Percentiles rank a stretch among this genome's conserved stretches.
Evolutionary conservation across 2,888 invertebrate species (phyloP).

Genomic region (Perizoma affinitatum): DNA sequence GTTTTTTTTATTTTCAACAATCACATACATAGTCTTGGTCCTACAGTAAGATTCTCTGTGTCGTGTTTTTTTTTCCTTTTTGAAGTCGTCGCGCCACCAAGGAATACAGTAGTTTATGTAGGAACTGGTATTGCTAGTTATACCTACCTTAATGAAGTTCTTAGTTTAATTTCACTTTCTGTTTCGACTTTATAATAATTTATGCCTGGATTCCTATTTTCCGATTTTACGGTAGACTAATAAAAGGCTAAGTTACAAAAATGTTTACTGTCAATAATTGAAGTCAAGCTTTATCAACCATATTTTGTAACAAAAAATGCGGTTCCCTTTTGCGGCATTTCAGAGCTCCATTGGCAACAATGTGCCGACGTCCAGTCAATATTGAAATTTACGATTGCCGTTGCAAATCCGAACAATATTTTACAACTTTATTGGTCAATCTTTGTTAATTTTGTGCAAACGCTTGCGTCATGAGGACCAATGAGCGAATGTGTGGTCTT

Average conservation of each 20-base stretch:
- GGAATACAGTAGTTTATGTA: too few species aligned
- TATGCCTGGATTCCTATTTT: too few species aligned
- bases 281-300: background rate
- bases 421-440: conserved; percentile 67
- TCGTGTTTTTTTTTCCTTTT: too few species aligned
- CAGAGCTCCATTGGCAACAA: conserved; percentile 52
- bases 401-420: conserved; percentile 60
- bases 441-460: conserved; percentile 48
- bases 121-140: too few species aligned
- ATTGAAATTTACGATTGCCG: conserved; percentile 73
- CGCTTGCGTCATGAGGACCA: conserved; percentile 46
- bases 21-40: too few species aligned
- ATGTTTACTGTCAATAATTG: background rate
- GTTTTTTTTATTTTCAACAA: too few species aligned
- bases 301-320: conserved; percentile 1
- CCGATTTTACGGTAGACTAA: background rate
- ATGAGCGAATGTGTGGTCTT: conserved; percentile 46
- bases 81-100: too few species aligned
- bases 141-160: too few species aligned
- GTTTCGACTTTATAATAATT: too few species aligned
- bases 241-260: background rate
- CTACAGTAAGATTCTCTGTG: too few species aligned
- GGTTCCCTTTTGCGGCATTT: conserved; percentile 19
- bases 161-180: too few species aligned
- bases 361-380: conserved; percentile 63